A percentile compares a stretch with the other conserved stretches of the same genome.
Evolutionary conservation across 2,888 invertebrate species (phyloP).

Genomic region (Metacarcinus magister): DNA sequence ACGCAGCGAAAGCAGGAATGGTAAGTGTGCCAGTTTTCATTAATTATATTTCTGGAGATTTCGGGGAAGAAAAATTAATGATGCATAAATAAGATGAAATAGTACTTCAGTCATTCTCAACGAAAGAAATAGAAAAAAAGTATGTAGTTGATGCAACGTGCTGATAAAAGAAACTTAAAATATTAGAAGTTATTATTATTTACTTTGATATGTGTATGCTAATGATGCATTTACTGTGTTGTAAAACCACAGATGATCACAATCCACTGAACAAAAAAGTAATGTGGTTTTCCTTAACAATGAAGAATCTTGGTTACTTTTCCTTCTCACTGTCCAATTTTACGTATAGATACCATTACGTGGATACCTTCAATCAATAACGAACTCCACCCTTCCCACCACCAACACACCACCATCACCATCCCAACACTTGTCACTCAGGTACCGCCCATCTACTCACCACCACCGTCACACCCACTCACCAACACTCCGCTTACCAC

Average conservation of each 20-base stretch:
- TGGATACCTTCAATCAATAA: neutral
- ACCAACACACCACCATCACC: neutral
- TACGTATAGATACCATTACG: neutral
- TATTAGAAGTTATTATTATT: no score
- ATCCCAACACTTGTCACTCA: neutral
- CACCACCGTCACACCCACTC: neutral
- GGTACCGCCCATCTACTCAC: neutral
- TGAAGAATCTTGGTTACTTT: no score
- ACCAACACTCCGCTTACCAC: neutral
- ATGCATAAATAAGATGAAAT: neutral
- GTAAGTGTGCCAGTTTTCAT: slow-evolving; percentile 9
- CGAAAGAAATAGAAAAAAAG: no score
- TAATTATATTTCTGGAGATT: neutral
- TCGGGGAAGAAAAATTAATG: neutral
- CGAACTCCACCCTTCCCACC: neutral
- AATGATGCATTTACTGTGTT: no score
- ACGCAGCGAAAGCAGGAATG: neutral
- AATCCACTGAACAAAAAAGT: no score
- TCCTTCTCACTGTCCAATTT: no score
- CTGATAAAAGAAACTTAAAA: no score
- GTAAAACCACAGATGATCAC: no score
- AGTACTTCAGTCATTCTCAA: neutral
- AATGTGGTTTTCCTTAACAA: no score
- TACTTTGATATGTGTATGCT: no score
- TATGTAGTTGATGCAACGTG: no score